Evolutionary conservation across 2,888 invertebrate species (phyloP).

Genomic region (Baccha elongata): DNA sequence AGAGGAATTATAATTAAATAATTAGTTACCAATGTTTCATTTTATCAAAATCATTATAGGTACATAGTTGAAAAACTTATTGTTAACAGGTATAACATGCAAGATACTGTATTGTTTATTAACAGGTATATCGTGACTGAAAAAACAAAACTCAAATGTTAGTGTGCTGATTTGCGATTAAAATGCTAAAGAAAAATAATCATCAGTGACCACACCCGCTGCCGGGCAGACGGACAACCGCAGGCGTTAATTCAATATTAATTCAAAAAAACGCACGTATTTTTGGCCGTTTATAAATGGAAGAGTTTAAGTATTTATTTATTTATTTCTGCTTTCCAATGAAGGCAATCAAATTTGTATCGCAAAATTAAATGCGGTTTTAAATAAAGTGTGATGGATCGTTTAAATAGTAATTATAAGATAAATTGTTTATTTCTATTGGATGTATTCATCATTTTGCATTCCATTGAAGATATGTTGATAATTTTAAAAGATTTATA

Average conservation of each 20-base stretch:
- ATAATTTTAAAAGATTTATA: too few species aligned
- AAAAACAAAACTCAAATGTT: neutral
- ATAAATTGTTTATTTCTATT: slow-evolving; percentile 29
- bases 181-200: slow-evolving; percentile 1
- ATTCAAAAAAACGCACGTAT: neutral
- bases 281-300: neutral
- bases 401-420: slow-evolving; percentile 24
- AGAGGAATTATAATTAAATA: too few species aligned
- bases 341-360: slow-evolving; percentile 28
- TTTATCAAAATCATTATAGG: neutral
- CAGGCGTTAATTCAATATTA: neutral
- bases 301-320: slow-evolving; percentile 20
- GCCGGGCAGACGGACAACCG: neutral
- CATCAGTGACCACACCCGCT: slow-evolving; percentile 17
- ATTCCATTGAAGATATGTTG: too few species aligned
- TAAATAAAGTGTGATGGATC: slow-evolving; percentile 1
- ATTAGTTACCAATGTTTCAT: neutral
- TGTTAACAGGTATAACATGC: too few species aligned
- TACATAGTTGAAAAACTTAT: neutral
- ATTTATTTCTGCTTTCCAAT: slow-evolving; percentile 26
- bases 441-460: too few species aligned
- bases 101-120: too few species aligned
- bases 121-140: neutral
- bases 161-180: neutral
- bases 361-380: slow-evolving; percentile 17